Base-by-base conservation (phyloP, 2,888 invertebrate species). In the Hydriomena furcata region DNA sequence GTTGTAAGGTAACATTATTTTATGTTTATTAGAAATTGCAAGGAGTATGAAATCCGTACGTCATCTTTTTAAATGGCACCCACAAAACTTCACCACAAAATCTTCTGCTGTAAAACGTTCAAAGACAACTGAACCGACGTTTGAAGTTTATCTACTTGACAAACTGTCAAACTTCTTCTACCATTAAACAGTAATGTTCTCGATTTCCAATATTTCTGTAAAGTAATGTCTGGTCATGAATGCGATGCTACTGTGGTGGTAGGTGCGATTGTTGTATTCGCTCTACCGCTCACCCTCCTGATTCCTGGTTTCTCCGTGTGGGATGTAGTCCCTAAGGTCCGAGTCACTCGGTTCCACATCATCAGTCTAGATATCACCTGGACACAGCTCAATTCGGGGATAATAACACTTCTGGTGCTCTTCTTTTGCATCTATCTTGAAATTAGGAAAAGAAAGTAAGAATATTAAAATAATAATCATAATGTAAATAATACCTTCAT, bases 351-450 rank as follows among this genome's bases (percentile, higher is more conserved):
- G 5, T 76, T 73, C 48, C 87, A 79, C 49, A 43, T 84, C 24
- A 11, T 84, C 27, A 70, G 72, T 31, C 75, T 75, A 50, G 59
- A 74, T 27, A 54, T 83, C 20, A 72, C 82, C 1, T 89, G 88
- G 87, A 35, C 66, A 0, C 77, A 86, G 49, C 59, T 85, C n/a
- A 85, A 87, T 55, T 66, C 66, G 6, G 61, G 60, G 0, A 45
- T 82, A 2, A 45, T 84, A 5, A 46, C 65, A 0, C 12, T 82
- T 1, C 50, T 86, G 13, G 51, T 63, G 2, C 3, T 87, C 1
- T 73, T 88, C 21, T 86, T 86, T 61, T 79, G 84, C 49, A 42
- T 89, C 0, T 87, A 74, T 40, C 79, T 89, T 7, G 89, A 90
- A 65, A 75, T 87, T 48, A 70, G 81, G 21, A 87, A 82, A 53